Base-by-base conservation (phyloP, 2,797 vertebrate genomes). In the Tokudaia tokunoshimensis region DNA sequence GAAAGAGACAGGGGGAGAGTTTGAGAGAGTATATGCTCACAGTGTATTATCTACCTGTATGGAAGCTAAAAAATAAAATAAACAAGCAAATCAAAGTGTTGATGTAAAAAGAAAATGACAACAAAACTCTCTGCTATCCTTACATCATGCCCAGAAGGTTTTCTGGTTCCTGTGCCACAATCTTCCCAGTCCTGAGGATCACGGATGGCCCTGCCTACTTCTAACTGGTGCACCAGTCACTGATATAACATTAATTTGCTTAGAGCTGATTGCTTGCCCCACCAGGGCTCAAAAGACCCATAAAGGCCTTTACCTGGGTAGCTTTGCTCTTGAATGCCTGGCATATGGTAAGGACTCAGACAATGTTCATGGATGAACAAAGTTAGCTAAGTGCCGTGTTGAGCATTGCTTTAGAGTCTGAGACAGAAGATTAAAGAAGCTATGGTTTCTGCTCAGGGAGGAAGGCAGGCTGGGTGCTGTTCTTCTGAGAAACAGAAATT, bases 351-450 rank as follows among this genome's bases (percentile, higher is more conserved):
- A 52, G 37, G 31, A 72, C 34, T 50, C 67, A 89, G 75, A n/a
- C 67, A 82, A 34, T 4, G 22, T 34, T 24, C 63, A 24, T 26
- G 15, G 67, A 41, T 72, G 59, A 65, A 72, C 19, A 81, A 81
- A n/a, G 74, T 70, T 65, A 79, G 7, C 13, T 37, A 1, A 41
- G 10, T 19, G 31, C 3, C 0, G 0, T 4, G 19, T 1, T 44
- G 26, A 34, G 10, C 15, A 4, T 52, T 31, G 31, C 12, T 94
- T 91, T 74, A 31, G 34, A 65, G 44, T 65, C 24, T 63, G 55
- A 81, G 57, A 75, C 52, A 6, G 84, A 37, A 74, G 70, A 37
- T 41, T 15, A 57, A 41, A 80, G 67, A 26, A 67, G 82, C 22
- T 6, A 20, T 5, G 6, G 29, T 26, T 44, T 63, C 57, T 84